A percentile compares a stretch with the other conserved stretches of the same genome.
These are phyloP conservation scores for Temnothorax rugatulus DNA, from an alignment of 2,888 invertebrate species.

Conservation along the genomic window DNA sequence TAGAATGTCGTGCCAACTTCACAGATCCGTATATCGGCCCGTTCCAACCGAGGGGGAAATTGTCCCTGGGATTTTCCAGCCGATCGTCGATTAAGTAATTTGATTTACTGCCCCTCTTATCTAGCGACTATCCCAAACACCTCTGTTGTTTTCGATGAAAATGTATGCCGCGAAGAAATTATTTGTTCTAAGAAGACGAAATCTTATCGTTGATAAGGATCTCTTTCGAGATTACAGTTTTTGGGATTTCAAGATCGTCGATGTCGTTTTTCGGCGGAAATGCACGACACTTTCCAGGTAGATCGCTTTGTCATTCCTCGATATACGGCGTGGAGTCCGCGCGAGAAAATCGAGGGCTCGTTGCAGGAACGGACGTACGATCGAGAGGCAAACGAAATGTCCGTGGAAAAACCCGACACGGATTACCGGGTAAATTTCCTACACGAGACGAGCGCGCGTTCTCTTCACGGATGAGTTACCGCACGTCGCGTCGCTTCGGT, in stretches of 20 bases:
- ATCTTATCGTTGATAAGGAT: conserved; percentile 1
- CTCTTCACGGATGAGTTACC: conserved; percentile 43
- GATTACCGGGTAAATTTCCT: conserved; percentile 78
- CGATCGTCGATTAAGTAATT: not conserved
- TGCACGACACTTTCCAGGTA: not conserved
- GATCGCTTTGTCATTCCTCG: not conserved
- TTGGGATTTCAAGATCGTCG: not conserved
- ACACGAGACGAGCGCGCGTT: conserved; percentile 60
- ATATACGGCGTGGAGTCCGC: not conserved
- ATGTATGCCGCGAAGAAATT: not conserved
- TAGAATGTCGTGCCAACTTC: too few species aligned
- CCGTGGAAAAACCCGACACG: conserved; percentile 72
- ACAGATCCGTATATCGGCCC: not conserved
- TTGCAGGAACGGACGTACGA: not conserved
- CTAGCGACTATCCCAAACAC: not conserved
- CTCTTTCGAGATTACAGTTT: not conserved
- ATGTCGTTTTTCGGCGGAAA: not conserved
- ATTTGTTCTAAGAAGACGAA: not conserved
- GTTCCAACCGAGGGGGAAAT: not conserved
- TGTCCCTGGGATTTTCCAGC: not conserved
- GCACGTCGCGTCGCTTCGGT: conserved; percentile 30
- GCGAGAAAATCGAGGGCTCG: not conserved
- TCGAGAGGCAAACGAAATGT: conserved; percentile 52
- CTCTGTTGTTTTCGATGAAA: conserved; percentile 13
- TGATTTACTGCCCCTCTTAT: not conserved